Evolutionary conservation across 1,140 invertebrate species (phyloP).

Genomic region (Chironomus striatipennis): DNA sequence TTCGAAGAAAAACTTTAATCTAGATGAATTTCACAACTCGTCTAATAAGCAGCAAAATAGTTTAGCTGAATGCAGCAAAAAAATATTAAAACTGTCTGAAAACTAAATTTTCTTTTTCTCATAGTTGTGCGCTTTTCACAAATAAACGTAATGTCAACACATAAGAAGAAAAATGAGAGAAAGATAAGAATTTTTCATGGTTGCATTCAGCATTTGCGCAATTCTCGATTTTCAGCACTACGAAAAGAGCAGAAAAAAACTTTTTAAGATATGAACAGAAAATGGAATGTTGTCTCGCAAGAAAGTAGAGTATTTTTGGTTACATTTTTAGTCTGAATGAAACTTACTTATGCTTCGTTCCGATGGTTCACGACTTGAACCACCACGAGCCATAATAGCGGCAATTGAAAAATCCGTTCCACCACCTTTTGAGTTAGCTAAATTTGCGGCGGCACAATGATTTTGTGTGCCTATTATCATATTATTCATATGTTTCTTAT

Average conservation of each 20-base stretch:
- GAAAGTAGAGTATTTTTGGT: too few species aligned
- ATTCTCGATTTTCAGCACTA: not conserved
- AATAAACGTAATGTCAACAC: slow-evolving; percentile 8
- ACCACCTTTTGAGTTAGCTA: slow-evolving; percentile 36
- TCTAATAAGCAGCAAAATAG: too few species aligned
- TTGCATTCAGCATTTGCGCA: slow-evolving; percentile 6
- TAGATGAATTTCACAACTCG: too few species aligned
- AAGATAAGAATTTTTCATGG: slow-evolving; percentile 3
- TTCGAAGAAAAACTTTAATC: too few species aligned
- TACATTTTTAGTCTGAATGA: too few species aligned
- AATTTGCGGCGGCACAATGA: slow-evolving; percentile 37
- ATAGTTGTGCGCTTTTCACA: not conserved
- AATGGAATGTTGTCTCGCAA: too few species aligned
- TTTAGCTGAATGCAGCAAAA: too few species aligned
- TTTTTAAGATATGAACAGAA: too few species aligned
- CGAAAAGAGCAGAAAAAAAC: not conserved
- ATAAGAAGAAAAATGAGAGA: slow-evolving; percentile 14
- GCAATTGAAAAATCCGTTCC: slow-evolving; percentile 90
- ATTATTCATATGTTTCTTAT: slow-evolving; percentile 23
- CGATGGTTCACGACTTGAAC: slow-evolving; percentile 46
- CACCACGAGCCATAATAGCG: slow-evolving; percentile 74
- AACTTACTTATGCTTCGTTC: slow-evolving; percentile 40
- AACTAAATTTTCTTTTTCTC: too few species aligned
- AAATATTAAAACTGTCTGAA: too few species aligned
- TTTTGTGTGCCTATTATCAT: slow-evolving; percentile 26